Evolutionary conservation across 2,888 invertebrate genomes (phyloP).

Genomic region (Exocentrus adspersus): DNA sequence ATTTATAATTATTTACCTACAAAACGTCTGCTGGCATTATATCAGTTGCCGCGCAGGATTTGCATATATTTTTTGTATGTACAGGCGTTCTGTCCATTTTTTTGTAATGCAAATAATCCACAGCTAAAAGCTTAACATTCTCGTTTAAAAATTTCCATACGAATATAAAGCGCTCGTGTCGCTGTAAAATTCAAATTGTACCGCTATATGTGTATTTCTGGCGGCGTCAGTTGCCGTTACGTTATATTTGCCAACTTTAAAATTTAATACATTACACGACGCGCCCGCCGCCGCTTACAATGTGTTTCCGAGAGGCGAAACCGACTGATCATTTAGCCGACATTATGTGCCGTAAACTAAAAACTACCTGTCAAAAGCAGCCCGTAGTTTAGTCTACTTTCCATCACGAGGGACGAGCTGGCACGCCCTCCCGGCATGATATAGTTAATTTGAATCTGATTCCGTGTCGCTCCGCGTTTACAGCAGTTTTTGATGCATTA

Average conservation of each 20-base stretch:
- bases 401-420: constrained; percentile 35
- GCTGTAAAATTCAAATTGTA: constrained; percentile 18
- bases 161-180: constrained; percentile 9
- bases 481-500: background rate
- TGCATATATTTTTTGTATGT: background rate
- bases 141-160: constrained; percentile 14
- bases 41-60: too few species aligned
- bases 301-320: constrained; percentile 19
- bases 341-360: constrained; percentile 38
- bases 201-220: too few species aligned
- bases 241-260: constrained; percentile 18
- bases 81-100: background rate
- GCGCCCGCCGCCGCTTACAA: background rate
- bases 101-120: constrained; percentile 13
- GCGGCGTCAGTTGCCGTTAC: constrained; percentile 22
- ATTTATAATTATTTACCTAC: background rate
- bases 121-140: constrained; percentile 9
- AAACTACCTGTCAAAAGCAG: constrained; percentile 43
- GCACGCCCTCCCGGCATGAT: constrained; percentile 35
- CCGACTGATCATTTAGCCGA: constrained; percentile 36
- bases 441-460: constrained; percentile 44
- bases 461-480: constrained; percentile 33
- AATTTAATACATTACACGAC: constrained; percentile 23
- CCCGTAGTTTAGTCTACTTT: constrained; percentile 34
- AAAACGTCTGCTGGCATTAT: background rate